Evolutionary conservation across 37 sponge, comb jelly and placozoan genomes (phyloP).

Genomic region (Bolinopsis microptera): DNA sequence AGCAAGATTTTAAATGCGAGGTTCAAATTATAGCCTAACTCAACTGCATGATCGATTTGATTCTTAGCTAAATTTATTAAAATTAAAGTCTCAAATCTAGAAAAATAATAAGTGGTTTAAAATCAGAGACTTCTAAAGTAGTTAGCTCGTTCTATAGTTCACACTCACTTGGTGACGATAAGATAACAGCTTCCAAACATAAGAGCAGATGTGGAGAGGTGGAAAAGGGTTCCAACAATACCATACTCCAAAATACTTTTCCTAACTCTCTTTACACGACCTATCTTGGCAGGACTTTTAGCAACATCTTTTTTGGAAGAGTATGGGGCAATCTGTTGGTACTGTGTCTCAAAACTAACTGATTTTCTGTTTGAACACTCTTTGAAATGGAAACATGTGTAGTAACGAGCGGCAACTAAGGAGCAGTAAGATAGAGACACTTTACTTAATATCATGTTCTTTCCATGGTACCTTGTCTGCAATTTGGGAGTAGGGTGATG

Average conservation of each 20-base stretch:
- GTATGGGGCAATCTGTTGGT: background rate
- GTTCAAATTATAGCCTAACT: too few relatives aligned
- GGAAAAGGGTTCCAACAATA: constrained; percentile 21
- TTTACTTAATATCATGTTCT: background rate
- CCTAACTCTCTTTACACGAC: background rate
- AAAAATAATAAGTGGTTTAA: too few relatives aligned
- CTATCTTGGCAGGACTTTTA: background rate
- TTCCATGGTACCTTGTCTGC: too few relatives aligned
- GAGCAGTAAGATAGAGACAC: background rate
- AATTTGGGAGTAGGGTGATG: too few relatives aligned
- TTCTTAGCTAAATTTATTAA: too few relatives aligned
- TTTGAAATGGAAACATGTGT: background rate
- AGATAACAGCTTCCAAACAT: constrained; percentile 33
- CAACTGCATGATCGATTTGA: too few relatives aligned
- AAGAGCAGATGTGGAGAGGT: background rate
- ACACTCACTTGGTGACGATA: background rate
- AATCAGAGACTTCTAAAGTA: too few relatives aligned
- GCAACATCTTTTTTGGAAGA: background rate
- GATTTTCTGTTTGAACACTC: background rate
- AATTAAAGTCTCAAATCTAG: too few relatives aligned
- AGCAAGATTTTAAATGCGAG: too few relatives aligned
- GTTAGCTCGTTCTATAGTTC: background rate
- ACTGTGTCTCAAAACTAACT: background rate
- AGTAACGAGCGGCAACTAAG: background rate
- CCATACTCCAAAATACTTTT: constrained; percentile 9